Evolutionary conservation across 2,888 invertebrate species (phyloP), one percentile per base, ranked within the genome.

Genomic region (Tiliacea citrago): DNA sequence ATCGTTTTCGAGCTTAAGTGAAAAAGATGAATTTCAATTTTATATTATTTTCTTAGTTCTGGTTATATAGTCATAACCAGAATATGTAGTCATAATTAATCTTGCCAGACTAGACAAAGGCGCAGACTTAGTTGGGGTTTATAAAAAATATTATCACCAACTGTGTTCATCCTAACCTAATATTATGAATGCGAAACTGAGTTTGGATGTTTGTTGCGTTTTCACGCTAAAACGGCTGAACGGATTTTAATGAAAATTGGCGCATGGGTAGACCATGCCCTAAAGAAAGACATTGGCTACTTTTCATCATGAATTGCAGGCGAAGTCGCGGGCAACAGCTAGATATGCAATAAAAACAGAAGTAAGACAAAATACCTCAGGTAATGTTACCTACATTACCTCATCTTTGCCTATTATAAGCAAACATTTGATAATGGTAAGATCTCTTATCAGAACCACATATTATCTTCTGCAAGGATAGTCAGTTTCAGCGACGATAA

Each of bases 361-460:
- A 57, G 55, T 24, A 21, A 0, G n/a, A 63, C 61, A 58, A 60
- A 53, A 42, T 13, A 13, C n/a, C 7, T 47, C 16, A n/a, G n/a
- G 29, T 39, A 51, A 24, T 24, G 58, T 79, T 68, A 80, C 61
- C 65, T 68, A 24, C 35, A 61, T 79, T 68, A 80, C 61, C 65
- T 68, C 84, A 69, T 63, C 6, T 53, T 13, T 67, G 69, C 0
- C n/a, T n/a, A n/a, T n/a, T n/a, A 47, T 65, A 71, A 58, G 53
- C 62, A 80, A 75, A 80, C n/a, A 77, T 47, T 62, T 63, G 81
- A 85, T 80, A 74, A 75, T 70, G 39, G 49, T 47, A 60, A 62
- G 42, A 75, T 73, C 58, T 65, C 47, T 79, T 86, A 86, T 84
- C 88, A 73, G 29, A 58, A 77, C 39, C 60, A 71, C 63, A 61